Evolutionary conservation across 1,140 invertebrate species (phyloP).

Genomic region (Episyrphus balteatus): DNA sequence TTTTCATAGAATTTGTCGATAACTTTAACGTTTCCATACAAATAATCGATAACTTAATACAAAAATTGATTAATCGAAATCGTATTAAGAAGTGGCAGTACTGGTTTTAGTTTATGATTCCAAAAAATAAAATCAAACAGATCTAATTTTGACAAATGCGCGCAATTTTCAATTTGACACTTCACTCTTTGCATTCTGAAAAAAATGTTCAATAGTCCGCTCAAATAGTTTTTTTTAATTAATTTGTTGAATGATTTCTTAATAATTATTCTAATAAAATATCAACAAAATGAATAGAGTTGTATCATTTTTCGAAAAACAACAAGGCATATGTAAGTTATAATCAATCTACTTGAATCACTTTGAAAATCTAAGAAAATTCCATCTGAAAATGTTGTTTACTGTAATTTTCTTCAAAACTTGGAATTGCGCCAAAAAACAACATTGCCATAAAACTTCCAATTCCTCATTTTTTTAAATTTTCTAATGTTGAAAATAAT

Average conservation of each 20-base stretch:
- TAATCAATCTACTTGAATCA: not conserved
- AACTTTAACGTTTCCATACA: too few relatives aligned
- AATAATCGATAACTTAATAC: too few relatives aligned
- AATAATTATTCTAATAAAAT: not conserved
- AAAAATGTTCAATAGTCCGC: not conserved
- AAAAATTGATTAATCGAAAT: too few relatives aligned
- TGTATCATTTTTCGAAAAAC: constrained; percentile 5
- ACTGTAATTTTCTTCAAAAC: not conserved
- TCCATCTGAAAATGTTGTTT: not conserved
- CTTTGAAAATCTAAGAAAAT: not conserved
- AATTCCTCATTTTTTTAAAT: not conserved
- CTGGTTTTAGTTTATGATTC: too few relatives aligned
- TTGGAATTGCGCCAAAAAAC: not conserved
- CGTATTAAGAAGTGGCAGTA: too few relatives aligned
- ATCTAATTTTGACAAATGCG: constrained; percentile 2
- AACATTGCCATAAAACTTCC: not conserved
- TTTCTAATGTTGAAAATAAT: constrained; percentile 2
- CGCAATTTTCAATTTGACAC: constrained; percentile 2
- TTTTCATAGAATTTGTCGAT: too few relatives aligned
- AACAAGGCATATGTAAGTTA: constrained; percentile 9
- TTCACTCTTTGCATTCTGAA: not conserved
- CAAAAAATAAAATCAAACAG: too few relatives aligned
- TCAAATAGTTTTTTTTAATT: not conserved
- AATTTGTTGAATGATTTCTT: not conserved
- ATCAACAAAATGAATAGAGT: constrained; percentile 8